phyloP scores from a whole-genome alignment of 2,113 vertebrate species.

The Ranitomeya imitator region DNA sequence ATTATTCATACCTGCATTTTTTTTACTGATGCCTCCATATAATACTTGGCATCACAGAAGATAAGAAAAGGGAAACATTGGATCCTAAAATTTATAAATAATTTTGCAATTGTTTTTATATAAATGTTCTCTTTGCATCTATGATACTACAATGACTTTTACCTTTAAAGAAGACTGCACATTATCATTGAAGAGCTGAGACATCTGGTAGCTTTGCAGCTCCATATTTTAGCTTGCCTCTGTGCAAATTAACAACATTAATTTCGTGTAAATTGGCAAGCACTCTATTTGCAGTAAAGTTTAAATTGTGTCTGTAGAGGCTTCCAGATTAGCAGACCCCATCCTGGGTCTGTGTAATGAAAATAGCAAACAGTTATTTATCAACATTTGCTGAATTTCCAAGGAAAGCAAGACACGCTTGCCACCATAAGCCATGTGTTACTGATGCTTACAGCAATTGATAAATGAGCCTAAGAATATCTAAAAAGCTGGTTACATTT shows the following conservation, averaged over 20 bases:
- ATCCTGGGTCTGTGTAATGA: slow-evolving; percentile 49
- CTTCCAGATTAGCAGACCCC: slow-evolving; percentile 39
- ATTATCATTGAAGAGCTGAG: slow-evolving; percentile 8
- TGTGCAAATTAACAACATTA: slow-evolving; percentile 38
- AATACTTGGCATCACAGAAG: background rate
- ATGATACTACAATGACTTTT: background rate
- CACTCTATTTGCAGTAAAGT: slow-evolving; percentile 26
- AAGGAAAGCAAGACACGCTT: background rate
- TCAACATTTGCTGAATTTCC: slow-evolving; percentile 35
- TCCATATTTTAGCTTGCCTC: slow-evolving; percentile 32
- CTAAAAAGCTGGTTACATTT: background rate
- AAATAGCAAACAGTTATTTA: slow-evolving; percentile 49
- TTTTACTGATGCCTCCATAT: background rate
- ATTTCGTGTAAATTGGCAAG: slow-evolving; percentile 45
- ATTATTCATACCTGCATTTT: background rate
- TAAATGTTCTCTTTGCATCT: background rate
- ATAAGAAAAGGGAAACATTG: background rate
- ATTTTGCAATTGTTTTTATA: background rate
- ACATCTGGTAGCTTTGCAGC: slow-evolving; percentile 39
- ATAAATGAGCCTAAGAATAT: background rate
- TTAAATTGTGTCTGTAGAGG: slow-evolving; percentile 42
- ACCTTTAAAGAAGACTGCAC: background rate
- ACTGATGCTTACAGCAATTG: background rate
- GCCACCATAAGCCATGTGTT: slow-evolving; percentile 18
- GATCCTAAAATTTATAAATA: no score